Evolutionary conservation across 2,113 vertebrate genomes (phyloP), one percentile per base, ranked within the genome.

Genomic region (Rhinopomastus cyanomelas): DNA sequence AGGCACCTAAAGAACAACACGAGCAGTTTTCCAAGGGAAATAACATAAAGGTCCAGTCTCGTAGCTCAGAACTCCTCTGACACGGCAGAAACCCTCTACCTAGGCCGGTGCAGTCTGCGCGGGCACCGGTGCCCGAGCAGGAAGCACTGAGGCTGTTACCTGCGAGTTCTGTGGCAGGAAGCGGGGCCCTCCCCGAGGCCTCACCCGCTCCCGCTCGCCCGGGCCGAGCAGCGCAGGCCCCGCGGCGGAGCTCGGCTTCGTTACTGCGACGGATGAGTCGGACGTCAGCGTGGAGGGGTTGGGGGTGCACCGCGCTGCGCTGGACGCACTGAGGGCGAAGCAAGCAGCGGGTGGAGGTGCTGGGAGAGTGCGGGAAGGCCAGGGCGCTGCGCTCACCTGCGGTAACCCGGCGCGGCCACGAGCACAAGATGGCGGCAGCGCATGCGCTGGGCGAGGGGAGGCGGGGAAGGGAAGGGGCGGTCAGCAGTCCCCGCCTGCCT

Each of bases 1-100:
- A 36, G 3, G 8, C 5, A 52, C n/a, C 8, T 0, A 4, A 16
- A 2, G 13, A 79, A 36, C 5, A 7, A 10, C 26, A 23, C 12
- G 15, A 37, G 19, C 6, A 6, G 2, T 4, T 16, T 56, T 23
- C n/a, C 20, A 19, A 46, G 22, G 7, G 3, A 6, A 27, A 59
- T 19, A 21, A 42, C 8, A 36, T 7, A 44, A 11, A 55, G 11
- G 6, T 6, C n/a, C 21, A 7, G 25, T 10, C 6, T 30, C n/a
- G 3, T 1, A 23, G 23, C 19, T 34, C 27, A n/a, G n/a, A n/a
- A 56, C 32, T 6, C 2, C 26, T 42, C 17, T n/a, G 46, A 17
- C 48, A 48, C 18, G 23, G 23, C 5, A 23, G 21, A 3, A 12
- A 17, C 8, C 22, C 26, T 39, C 44, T 8, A 13, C 25, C 1